Evolutionary conservation across 2,797 vertebrate species (phyloP).

Genomic region (Sebastes trivittatus): DNA sequence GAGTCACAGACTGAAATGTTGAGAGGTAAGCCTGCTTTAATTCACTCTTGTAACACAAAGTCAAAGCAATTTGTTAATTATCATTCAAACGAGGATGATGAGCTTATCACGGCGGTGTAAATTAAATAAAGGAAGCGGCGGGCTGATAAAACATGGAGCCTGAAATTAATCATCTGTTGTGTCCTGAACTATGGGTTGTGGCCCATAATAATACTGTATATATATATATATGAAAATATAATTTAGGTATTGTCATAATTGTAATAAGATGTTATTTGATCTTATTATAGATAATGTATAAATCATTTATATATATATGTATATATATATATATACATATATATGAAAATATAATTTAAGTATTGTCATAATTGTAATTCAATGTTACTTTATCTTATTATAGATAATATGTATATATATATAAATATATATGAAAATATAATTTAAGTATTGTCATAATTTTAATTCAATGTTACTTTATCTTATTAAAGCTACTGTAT

Average conservation of each 20-base stretch:
- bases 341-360: too few relatives aligned
- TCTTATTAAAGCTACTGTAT: background rate
- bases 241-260: too few relatives aligned
- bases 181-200: background rate
- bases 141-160: slow-evolving; percentile 1
- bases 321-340: background rate
- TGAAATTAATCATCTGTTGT: slow-evolving; percentile 1
- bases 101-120: background rate
- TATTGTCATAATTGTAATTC: too few relatives aligned
- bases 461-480: background rate
- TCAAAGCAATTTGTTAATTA: slow-evolving; percentile 25
- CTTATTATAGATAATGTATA: background rate
- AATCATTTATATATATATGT: background rate
- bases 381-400: too few relatives aligned
- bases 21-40: slow-evolving; percentile 1
- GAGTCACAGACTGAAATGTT: background rate
- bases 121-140: slow-evolving; percentile 22
- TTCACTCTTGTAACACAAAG: slow-evolving; percentile 13
- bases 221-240: background rate
- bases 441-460: background rate
- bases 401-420: background rate
- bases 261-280: too few relatives aligned
- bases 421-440: too few relatives aligned
- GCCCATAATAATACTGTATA: background rate
- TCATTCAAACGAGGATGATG: slow-evolving; percentile 9